Conservation (phyloP, 2,888 invertebrate genomes). For the Cerastoderma edule region DNA sequence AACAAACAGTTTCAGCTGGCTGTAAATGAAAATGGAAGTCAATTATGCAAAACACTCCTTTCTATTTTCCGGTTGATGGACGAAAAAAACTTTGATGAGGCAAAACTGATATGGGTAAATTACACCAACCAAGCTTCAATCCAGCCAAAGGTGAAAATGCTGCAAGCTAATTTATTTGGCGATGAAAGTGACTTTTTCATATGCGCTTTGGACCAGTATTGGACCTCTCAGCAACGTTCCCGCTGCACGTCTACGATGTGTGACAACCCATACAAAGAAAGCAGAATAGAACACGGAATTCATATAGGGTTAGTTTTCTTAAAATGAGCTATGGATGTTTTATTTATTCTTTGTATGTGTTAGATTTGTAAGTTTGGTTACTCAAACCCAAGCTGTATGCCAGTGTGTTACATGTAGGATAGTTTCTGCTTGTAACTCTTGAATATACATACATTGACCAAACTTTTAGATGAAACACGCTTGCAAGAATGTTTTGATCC, state of each 20-base stretch:
- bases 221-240: neutral
- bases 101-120: neutral
- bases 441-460: no score
- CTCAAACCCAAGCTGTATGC: no score
- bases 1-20: neutral
- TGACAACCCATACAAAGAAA: neutral
- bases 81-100: neutral
- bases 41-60: neutral
- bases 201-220: neutral
- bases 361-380: no score
- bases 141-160: neutral
- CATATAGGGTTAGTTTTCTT: no score
- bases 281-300: neutral
- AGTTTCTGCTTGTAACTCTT: no score
- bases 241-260: neutral
- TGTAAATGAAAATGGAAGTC: neutral
- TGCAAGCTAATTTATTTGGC: neutral
- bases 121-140: no score
- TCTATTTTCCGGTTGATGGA: neutral
- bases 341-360: no score
- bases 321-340: no score
- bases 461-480: no score
- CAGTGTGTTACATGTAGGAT: no score
- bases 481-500: no score
- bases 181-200: neutral